phyloP scores from a whole-genome alignment of 37 sponge, comb jelly and placozoan genomes.

The Oscarella lobularis region DNA sequence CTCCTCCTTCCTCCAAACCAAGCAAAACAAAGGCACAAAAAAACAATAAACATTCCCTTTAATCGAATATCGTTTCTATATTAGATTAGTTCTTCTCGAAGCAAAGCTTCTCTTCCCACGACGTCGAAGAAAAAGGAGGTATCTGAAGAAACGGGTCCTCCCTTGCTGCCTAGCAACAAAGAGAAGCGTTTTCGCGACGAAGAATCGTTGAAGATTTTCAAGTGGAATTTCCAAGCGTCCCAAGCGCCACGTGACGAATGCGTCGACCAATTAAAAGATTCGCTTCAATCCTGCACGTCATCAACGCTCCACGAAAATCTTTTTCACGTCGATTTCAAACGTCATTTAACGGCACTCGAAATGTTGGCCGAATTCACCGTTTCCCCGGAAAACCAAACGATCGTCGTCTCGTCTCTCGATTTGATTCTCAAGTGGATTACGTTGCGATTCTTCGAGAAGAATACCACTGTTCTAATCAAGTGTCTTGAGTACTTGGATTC shows the following conservation, averaged over 20 bases:
- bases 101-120: too few relatives aligned
- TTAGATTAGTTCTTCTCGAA: too few relatives aligned
- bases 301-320: constrained; percentile 41
- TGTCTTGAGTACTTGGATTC: constrained; percentile 64
- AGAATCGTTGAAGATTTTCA: constrained; percentile 23
- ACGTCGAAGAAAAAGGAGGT: too few relatives aligned
- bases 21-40: too few relatives aligned
- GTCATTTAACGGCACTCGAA: constrained; percentile 54
- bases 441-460: constrained; percentile 74
- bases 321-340: constrained; percentile 82
- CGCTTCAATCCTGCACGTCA: constrained; percentile 60
- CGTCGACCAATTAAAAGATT: constrained; percentile 78
- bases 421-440: constrained; percentile 74
- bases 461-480: constrained; percentile 67
- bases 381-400: constrained; percentile 9
- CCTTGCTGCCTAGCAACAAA: not conserved
- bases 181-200: not conserved
- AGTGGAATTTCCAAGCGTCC: constrained; percentile 75
- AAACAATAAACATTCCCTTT: too few relatives aligned
- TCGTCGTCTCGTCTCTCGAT: constrained; percentile 45
- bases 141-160: not conserved
- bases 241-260: constrained; percentile 67
- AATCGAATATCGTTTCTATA: too few relatives aligned
- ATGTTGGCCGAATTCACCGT: constrained; percentile 38
- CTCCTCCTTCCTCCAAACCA: too few relatives aligned